These are phyloP conservation scores for Palaemon carinicauda DNA, from an alignment of 1,140 invertebrate genomes.

Conservation along the genomic window DNA sequence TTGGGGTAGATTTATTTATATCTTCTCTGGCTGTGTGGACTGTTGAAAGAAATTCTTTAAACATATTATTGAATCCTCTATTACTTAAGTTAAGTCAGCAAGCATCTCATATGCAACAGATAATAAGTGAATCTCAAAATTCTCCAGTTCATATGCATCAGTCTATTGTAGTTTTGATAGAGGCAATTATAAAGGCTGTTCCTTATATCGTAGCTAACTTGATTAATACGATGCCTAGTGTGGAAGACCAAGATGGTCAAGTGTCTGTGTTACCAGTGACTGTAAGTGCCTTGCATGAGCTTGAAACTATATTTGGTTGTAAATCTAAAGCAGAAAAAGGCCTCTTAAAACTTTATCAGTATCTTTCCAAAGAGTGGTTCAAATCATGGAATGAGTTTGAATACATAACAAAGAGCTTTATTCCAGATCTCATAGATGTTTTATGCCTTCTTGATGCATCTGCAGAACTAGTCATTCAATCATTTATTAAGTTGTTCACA, in stretches of 20 bases:
- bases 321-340: not conserved
- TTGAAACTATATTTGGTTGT: not conserved
- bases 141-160: not conserved
- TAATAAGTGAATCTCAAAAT: not conserved
- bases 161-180: not conserved
- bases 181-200: conserved; percentile 12
- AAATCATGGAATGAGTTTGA: conserved; percentile 66
- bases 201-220: conserved; percentile 25
- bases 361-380: conserved; percentile 66
- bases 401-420: conserved; percentile 62
- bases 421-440: conserved; percentile 65
- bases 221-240: conserved; percentile 12
- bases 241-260: not conserved
- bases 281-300: not conserved
- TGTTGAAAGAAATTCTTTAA: conserved; percentile 68
- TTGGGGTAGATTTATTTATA: conserved; percentile 61
- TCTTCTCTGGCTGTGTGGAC: conserved; percentile 71
- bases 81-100: not conserved
- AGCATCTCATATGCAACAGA: not conserved
- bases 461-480: conserved; percentile 63
- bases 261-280: not conserved
- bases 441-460: conserved; percentile 63
- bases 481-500: conserved; percentile 66
- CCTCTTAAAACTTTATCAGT: conserved; percentile 61
- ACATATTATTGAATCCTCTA: conserved; percentile 58